These are phyloP conservation scores for Geodia barretti DNA, from an alignment of 37 sponge, comb jelly and placozoan genomes.

Conservation along the genomic window DNA sequence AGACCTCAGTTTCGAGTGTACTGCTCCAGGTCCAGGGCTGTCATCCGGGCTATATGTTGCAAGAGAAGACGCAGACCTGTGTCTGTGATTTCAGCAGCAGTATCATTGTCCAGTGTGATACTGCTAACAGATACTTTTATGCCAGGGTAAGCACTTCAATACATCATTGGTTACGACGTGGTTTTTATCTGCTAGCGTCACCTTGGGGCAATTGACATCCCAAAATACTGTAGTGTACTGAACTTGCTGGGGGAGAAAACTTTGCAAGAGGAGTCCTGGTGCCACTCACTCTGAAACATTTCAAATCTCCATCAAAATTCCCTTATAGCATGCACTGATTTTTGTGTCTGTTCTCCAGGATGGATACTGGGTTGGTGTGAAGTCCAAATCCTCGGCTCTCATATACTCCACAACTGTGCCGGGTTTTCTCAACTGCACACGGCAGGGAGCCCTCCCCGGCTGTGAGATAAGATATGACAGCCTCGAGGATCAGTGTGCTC, in stretches of 20 bases:
- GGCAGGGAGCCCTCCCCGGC: constrained; percentile 51
- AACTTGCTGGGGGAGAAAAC: too few species aligned
- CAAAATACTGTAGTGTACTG: too few species aligned
- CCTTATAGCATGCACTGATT: too few species aligned
- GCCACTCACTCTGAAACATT: not conserved
- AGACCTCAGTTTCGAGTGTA: constrained; percentile 1
- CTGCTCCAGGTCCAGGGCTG: constrained; percentile 30
- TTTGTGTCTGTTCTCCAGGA: constrained; percentile 15
- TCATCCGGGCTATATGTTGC: constrained; percentile 67
- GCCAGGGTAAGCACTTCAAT: constrained; percentile 32
- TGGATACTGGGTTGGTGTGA: constrained; percentile 46
- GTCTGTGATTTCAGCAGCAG: not conserved
- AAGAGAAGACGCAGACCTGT: constrained; percentile 14
- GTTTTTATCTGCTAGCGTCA: too few species aligned
- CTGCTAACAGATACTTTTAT: constrained; percentile 50
- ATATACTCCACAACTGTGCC: constrained; percentile 40
- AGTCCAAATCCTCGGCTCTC: not conserved
- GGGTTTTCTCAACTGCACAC: constrained; percentile 58
- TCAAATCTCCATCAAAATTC: not conserved
- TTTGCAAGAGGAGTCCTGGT: not conserved
- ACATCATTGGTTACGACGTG: too few species aligned
- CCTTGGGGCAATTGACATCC: too few species aligned
- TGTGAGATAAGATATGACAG: constrained; percentile 56
- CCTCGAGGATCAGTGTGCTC: constrained; percentile 53
- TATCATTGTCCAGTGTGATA: constrained; percentile 47